phyloP scores from a whole-genome alignment of 2,888 invertebrate genomes.

The Erebia ligea region DNA sequence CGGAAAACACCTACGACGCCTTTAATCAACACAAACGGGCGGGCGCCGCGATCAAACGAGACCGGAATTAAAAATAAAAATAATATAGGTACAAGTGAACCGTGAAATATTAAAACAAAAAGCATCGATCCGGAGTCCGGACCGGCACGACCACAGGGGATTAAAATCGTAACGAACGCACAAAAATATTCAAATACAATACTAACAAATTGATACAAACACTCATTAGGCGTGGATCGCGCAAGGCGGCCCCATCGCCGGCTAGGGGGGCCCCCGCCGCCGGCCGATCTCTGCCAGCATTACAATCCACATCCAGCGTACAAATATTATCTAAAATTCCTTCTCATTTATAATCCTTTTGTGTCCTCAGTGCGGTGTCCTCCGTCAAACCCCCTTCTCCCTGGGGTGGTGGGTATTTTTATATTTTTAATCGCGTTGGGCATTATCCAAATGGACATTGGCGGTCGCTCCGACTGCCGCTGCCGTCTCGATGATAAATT shows the following conservation, averaged over 20 bases:
- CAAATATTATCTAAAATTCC: slow-evolving; percentile 84
- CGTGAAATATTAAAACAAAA: slow-evolving; percentile 70
- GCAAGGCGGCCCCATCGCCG: slow-evolving; percentile 63
- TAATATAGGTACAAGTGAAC: slow-evolving; percentile 49
- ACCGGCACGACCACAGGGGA: slow-evolving; percentile 72
- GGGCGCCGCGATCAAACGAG: slow-evolving; percentile 66
- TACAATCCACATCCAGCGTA: slow-evolving; percentile 83
- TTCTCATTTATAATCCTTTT: slow-evolving; percentile 85
- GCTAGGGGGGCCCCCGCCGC: slow-evolving; percentile 49
- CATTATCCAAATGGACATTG: slow-evolving; percentile 84
- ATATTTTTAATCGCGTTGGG: slow-evolving; percentile 84
- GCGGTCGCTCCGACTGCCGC: slow-evolving; percentile 76
- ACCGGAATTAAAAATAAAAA: slow-evolving; percentile 55
- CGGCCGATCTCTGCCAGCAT: slow-evolving; percentile 60
- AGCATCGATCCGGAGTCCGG: slow-evolving; percentile 74
- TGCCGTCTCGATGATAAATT: slow-evolving; percentile 82
- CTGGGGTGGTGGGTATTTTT: slow-evolving; percentile 76
- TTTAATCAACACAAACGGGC: slow-evolving; percentile 71
- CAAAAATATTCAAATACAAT: slow-evolving; percentile 83
- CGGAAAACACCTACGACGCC: slow-evolving; percentile 59
- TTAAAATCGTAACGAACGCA: slow-evolving; percentile 81
- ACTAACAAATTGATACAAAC: slow-evolving; percentile 84
- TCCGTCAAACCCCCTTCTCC: slow-evolving; percentile 71
- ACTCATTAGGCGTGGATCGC: slow-evolving; percentile 80
- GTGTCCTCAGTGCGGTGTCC: slow-evolving; percentile 83